Base-by-base conservation (phyloP, 2,888 invertebrate genomes). In the Microctonus aethiopoides region DNA sequence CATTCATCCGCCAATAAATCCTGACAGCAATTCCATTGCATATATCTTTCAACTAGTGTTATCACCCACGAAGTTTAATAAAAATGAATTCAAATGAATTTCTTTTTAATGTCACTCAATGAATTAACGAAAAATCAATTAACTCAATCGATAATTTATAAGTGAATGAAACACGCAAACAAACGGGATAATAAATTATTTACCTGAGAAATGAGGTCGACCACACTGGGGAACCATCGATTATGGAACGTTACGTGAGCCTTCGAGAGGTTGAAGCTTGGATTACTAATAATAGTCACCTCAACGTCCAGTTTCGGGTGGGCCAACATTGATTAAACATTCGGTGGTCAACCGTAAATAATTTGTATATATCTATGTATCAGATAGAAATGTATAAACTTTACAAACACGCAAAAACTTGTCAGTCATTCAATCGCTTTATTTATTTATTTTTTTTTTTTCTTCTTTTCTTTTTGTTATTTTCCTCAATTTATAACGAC, bases 1-100 rank as follows among this genome's bases (percentile, higher is more conserved):
- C 69, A 32, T 75, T 70, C 41, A 77, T 59, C 51, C 75, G 79
- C 71, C 78, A 79, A 72, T 82, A 82, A 75, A 81, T 76, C 29
- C 79, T 74, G 64, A 77, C 75, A 10, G 75, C 75, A 64, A 72
- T 72, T 24, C 73, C 73, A 59, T 72, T 57, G 73, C 79, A 79
- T 5, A 64, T 29, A 36, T 62, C 34, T 34, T 32, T n/a, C 22
- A 63, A 32, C 34, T 22, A 11, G 41, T n/a, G 36, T 54, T 46
- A n/a, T n/a, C 7, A 57, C 29, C 59, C 7, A 56, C n/a, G n/a
- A n/a, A 29, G 4, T 26, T 2, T 29, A n/a, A 29, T n/a, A n/a
- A 62, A 16, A 29, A 36, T 16, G 29, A 24, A 22, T 29, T 16
- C 7, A 3, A 46, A 3, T 16, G 16, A 46, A 16, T 46, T 16